Evolutionary conservation across 2,797 vertebrate genomes (phyloP).

Genomic region (Bucorvus abyssinicus): DNA sequence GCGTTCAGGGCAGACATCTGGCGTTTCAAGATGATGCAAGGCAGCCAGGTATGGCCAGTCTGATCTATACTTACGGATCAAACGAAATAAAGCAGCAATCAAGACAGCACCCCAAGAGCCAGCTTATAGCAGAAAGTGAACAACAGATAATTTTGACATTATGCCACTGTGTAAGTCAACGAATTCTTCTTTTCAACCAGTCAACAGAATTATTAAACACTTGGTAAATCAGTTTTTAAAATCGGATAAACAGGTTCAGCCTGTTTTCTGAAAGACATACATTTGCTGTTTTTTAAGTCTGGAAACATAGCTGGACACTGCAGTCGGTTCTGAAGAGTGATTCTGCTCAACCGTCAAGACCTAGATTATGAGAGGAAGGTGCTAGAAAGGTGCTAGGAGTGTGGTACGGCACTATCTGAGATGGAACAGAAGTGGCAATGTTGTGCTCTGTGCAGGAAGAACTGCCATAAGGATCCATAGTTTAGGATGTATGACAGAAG

Average conservation of each 20-base stretch:
- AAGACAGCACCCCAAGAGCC: neutral
- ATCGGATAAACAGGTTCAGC: neutral
- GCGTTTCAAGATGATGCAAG: neutral
- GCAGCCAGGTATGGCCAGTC: neutral
- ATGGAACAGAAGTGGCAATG: accelerated
- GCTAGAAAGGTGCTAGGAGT: accelerated
- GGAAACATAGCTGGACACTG: neutral
- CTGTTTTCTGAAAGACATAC: neutral
- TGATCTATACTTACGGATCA: neutral
- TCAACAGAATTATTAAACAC: neutral
- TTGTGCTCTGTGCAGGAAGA: accelerated
- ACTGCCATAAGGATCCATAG: accelerated
- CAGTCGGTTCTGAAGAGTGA: accelerated
- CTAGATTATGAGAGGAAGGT: accelerated
- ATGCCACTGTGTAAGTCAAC: accelerated
- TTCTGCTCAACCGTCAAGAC: no score
- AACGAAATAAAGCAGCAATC: neutral
- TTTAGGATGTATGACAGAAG: accelerated
- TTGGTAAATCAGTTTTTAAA: neutral
- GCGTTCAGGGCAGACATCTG: neutral
- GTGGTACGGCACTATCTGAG: accelerated
- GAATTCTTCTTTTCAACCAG: neutral
- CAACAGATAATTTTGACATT: neutral
- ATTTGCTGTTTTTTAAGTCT: accelerated
- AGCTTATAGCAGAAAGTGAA: accelerated